Evolutionary conservation across 2,113 vertebrate genomes (phyloP).

Genomic region (Alaudala cheleensis): DNA sequence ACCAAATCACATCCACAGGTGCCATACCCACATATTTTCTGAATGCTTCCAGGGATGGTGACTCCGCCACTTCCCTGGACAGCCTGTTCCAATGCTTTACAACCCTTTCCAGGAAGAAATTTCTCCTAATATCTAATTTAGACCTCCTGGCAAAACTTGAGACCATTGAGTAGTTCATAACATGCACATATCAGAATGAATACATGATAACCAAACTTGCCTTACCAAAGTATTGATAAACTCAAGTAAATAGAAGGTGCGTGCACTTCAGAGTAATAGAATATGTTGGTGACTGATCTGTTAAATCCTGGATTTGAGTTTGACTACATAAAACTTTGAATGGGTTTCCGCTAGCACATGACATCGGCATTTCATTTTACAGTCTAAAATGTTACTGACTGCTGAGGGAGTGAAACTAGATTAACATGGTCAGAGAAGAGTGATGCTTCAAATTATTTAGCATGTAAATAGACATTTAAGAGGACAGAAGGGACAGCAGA

Average conservation of each 20-base stretch:
- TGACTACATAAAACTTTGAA: background rate
- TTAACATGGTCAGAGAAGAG: constrained; percentile 12
- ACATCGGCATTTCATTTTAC: background rate
- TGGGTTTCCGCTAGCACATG: fast-evolving
- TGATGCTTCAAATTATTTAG: constrained; percentile 4
- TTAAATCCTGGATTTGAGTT: background rate
- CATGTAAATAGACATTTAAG: constrained; percentile 20
- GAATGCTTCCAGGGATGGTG: background rate
- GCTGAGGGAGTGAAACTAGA: background rate
- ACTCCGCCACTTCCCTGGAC: background rate
- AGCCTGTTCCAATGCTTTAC: background rate
- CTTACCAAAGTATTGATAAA: background rate
- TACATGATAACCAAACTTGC: background rate
- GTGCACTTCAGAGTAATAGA: background rate
- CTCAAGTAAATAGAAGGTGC: background rate
- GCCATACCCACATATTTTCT: background rate
- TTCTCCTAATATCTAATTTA: background rate
- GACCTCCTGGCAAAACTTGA: background rate
- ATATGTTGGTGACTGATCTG: background rate
- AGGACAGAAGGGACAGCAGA: constrained; percentile 31
- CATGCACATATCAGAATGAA: background rate
- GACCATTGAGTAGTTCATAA: background rate
- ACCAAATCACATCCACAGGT: background rate
- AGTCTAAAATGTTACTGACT: background rate
- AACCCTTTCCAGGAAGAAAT: background rate